Evolutionary conservation across 2,888 invertebrate genomes (phyloP), one percentile per base, ranked within the genome.

Genomic region (Osmoderma eremita): DNA sequence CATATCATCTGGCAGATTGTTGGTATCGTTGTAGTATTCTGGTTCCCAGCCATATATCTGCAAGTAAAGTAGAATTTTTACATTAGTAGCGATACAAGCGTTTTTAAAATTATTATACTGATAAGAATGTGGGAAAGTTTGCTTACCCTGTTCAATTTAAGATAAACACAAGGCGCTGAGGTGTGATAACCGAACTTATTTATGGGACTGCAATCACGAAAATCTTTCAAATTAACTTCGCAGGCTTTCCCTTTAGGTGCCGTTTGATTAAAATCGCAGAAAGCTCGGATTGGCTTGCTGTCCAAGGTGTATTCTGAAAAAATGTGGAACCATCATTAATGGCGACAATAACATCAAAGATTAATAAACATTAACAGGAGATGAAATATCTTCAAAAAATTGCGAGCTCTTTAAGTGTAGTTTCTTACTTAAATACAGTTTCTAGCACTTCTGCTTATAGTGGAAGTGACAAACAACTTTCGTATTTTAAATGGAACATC

Each of bases 91-190:
- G n/a, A n/a, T n/a, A n/a, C n/a, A n/a, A n/a, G n/a, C n/a, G n/a
- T n/a, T n/a, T n/a, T n/a, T n/a, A n/a, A n/a, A n/a, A n/a, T n/a
- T n/a, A n/a, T n/a, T n/a, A n/a, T n/a, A n/a, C n/a, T n/a, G n/a
- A n/a, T n/a, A n/a, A n/a, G n/a, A 48, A 48, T 48, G 48, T 51
- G 18, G n/a, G 30, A 48, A 48, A 50, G 18, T 30, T 8, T 15
- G 77, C 81, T 81, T 81, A 91, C 91, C 83, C 88, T 91, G 81
- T 96, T 96, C 62, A 96, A 82, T 80, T 95, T 95, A 67, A 96
- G 84, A 75, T 94, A 88, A 70, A 96, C 83, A 80, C 96, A 96
- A 3, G 95, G 95, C 41, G 88, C 85, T n/a, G 90, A 89, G 50
- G 86, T 83, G 66, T 86, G 85, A 78, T 89, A 95, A 8, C 94